These are phyloP conservation scores for Pampusana beccarii DNA, from an alignment of 2,113 vertebrate species.

Conservation along the genomic window DNA sequence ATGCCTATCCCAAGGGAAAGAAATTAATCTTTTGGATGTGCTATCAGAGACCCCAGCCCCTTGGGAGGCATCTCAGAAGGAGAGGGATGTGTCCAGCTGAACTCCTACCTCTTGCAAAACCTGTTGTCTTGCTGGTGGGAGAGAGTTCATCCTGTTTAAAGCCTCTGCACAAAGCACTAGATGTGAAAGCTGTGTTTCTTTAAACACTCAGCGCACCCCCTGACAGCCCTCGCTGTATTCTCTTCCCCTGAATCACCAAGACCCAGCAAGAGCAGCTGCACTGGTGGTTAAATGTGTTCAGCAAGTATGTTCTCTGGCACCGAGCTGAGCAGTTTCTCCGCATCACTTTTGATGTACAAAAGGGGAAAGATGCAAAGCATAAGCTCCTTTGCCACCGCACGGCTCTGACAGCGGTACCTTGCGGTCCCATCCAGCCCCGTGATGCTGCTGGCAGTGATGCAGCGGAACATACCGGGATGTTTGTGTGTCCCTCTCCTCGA, in stretches of 20 bases:
- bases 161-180: background rate
- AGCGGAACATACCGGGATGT: background rate
- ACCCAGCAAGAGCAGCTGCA: background rate
- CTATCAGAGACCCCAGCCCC: rapidly evolving
- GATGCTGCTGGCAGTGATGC: background rate
- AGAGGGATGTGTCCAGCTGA: background rate
- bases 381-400: rapidly evolving
- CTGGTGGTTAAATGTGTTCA: background rate
- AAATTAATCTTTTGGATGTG: background rate
- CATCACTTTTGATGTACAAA: background rate
- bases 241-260: background rate
- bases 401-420: background rate
- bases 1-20: background rate
- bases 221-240: background rate
- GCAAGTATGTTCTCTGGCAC: background rate
- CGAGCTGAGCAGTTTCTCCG: background rate
- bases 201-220: background rate
- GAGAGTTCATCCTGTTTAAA: background rate
- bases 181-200: background rate
- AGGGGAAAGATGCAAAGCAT: background rate
- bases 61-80: background rate
- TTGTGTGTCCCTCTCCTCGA: background rate
- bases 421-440: rapidly evolving
- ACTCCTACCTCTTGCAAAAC: background rate
- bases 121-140: rapidly evolving